A percentile compares a stretch with the other conserved stretches of the same genome.
Conservation (phyloP, 2,888 invertebrate genomes). For the Cremastobaeus sp. region DNA sequence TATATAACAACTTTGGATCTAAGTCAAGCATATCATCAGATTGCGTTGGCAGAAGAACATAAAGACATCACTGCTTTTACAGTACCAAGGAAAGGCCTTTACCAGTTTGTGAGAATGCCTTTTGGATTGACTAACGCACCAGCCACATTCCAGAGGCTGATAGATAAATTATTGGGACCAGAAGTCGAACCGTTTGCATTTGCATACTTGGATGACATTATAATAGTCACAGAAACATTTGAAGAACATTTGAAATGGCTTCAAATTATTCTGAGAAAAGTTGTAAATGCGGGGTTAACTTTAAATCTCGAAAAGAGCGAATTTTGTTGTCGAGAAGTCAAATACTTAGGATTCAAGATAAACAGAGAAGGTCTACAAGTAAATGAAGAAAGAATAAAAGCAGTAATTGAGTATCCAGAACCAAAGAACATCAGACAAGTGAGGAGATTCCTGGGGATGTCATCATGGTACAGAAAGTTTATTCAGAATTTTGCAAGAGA, state of each 20-base stretch:
- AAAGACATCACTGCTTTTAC: conserved; percentile 8
- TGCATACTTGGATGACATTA: conserved; percentile 3
- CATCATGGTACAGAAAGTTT: background rate
- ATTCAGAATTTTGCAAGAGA: background rate
- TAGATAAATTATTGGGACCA: background rate
- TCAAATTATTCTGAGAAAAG: background rate
- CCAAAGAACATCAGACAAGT: background rate
- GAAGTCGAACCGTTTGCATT: background rate
- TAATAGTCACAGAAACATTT: background rate
- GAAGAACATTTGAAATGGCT: background rate
- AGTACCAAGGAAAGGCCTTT: background rate
- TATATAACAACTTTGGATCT: conserved; percentile 1
- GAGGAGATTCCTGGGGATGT: background rate
- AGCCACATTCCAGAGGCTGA: background rate
- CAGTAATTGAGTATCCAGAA: background rate
- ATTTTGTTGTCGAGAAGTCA: background rate
- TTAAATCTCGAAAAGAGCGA: background rate
- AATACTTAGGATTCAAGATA: background rate
- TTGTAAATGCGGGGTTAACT: background rate
- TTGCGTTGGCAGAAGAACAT: background rate
- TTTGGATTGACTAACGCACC: conserved; percentile 1
- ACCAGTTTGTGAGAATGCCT: background rate
- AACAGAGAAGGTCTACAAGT: background rate
- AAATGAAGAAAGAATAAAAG: background rate
- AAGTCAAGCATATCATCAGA: conserved; percentile 1